Conservation (phyloP, 2,113 vertebrate genomes). For the Cebidichthys violaceus region DNA sequence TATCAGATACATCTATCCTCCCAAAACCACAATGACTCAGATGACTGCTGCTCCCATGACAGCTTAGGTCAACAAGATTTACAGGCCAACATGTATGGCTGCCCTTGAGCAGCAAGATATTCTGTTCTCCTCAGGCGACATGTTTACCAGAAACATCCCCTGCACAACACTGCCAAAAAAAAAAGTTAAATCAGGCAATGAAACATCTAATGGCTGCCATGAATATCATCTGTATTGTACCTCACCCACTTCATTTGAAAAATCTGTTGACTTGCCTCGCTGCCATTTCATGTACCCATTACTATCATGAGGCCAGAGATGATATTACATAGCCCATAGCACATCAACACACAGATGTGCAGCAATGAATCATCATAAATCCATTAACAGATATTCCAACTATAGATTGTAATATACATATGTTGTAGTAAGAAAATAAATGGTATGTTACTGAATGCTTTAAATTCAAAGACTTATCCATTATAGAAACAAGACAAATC, state of each 20-base stretch:
- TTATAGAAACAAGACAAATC: constrained; percentile 12
- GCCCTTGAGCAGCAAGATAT: constrained; percentile 58
- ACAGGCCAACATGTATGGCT: constrained; percentile 68
- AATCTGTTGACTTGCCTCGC: constrained; percentile 35
- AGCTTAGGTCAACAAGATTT: constrained; percentile 72
- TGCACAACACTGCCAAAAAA: constrained; percentile 11
- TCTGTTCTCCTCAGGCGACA: constrained; percentile 37
- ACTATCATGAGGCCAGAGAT: constrained; percentile 25
- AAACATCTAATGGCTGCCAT: constrained; percentile 35
- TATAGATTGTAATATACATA: neutral
- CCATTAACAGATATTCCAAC: neutral
- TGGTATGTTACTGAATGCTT: neutral
- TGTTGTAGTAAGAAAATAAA: neutral
- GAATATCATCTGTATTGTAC: constrained; percentile 35
- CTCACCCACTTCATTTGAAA: constrained; percentile 31
- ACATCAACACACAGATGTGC: neutral
- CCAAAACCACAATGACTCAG: constrained; percentile 63
- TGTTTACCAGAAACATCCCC: constrained; percentile 21
- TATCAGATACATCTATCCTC: constrained; percentile 62
- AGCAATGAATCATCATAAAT: constrained; percentile 21
- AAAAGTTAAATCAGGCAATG: constrained; percentile 1
- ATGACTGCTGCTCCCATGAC: constrained; percentile 62
- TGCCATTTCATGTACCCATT: constrained; percentile 34
- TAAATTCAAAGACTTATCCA: neutral
- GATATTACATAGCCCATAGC: constrained; percentile 9